Percentiles rank a stretch among this genome's conserved stretches.
phyloP scores from a whole-genome alignment of 1,140 invertebrate species.

The Planococcus citri region DNA sequence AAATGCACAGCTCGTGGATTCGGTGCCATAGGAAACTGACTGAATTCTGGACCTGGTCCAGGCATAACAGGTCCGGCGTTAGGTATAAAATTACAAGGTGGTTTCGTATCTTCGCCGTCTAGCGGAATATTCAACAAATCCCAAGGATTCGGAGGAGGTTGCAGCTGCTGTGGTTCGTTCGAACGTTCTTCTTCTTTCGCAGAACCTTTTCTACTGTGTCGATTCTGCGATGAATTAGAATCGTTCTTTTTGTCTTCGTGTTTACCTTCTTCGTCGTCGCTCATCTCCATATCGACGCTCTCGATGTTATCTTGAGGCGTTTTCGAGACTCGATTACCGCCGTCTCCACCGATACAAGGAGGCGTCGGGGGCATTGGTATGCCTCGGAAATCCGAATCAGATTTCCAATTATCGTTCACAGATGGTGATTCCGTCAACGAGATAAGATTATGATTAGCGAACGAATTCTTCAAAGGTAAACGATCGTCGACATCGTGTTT shows the following conservation, averaged over 20 bases:
- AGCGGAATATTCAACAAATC: neutral
- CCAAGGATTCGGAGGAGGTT: slow-evolving; percentile 4
- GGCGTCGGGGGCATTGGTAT: slow-evolving; percentile 29
- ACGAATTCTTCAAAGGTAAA: slow-evolving; percentile 66
- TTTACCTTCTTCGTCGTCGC: slow-evolving; percentile 43
- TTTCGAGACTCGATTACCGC: neutral
- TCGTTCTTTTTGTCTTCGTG: neutral
- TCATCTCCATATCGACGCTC: slow-evolving; percentile 58
- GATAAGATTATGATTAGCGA: slow-evolving; percentile 73
- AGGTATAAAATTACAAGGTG: neutral
- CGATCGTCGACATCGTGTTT: slow-evolving; percentile 69
- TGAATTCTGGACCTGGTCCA: neutral
- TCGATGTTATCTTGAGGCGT: slow-evolving; percentile 42
- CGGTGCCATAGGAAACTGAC: slow-evolving; percentile 9
- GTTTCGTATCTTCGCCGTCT: neutral
- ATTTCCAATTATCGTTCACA: neutral
- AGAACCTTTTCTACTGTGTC: neutral
- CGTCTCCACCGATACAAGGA: neutral
- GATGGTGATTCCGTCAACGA: slow-evolving; percentile 58
- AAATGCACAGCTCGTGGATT: neutral
- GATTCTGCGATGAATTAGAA: neutral
- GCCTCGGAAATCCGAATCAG: slow-evolving; percentile 14
- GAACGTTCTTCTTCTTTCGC: neutral
- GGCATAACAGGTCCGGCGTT: neutral
- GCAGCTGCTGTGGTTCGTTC: neutral